A percentile compares a stretch with the other conserved stretches of the same genome.
Evolutionary conservation across 2,797 vertebrate genomes (phyloP).

Genomic region (Gephyroberyx darwinii): DNA sequence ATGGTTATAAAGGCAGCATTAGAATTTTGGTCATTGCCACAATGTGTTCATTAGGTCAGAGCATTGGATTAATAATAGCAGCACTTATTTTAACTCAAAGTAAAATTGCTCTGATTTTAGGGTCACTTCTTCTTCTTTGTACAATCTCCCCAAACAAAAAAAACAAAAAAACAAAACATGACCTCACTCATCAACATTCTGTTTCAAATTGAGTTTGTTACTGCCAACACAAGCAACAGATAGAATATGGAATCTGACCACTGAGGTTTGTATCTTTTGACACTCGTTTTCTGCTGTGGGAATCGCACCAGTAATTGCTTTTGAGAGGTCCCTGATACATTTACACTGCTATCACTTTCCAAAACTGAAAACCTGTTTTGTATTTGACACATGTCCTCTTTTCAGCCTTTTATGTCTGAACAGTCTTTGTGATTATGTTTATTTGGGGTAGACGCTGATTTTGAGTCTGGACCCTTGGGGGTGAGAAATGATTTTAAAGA

Average conservation of each 20-base stretch:
- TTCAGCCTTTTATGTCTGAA: constrained; percentile 67
- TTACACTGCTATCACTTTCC: constrained; percentile 61
- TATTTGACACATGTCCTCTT: constrained; percentile 76
- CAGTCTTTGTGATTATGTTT: constrained; percentile 64
- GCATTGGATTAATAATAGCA: background rate
- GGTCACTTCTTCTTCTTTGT: background rate
- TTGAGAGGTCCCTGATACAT: constrained; percentile 73
- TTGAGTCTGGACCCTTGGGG: constrained; percentile 47
- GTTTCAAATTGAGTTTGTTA: constrained; percentile 44
- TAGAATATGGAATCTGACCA: constrained; percentile 65
- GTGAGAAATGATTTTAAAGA: constrained; percentile 45
- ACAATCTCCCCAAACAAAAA: constrained; percentile 15
- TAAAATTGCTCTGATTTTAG: constrained; percentile 10
- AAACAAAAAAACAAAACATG: background rate
- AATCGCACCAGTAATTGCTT: constrained; percentile 74
- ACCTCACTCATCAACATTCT: constrained; percentile 25
- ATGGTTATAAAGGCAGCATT: too few relatives aligned
- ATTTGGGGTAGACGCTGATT: constrained; percentile 60
- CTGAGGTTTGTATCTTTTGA: constrained; percentile 64
- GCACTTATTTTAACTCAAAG: constrained; percentile 4
- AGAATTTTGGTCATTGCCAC: too few relatives aligned
- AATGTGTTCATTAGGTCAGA: background rate
- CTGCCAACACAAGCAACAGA: constrained; percentile 45
- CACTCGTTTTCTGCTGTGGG: constrained; percentile 67
- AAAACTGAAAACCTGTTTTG: constrained; percentile 62